Evolutionary conservation across 1,140 invertebrate species (phyloP), one percentile per base, ranked within the genome.

Genomic region (Radopholus similis): DNA sequence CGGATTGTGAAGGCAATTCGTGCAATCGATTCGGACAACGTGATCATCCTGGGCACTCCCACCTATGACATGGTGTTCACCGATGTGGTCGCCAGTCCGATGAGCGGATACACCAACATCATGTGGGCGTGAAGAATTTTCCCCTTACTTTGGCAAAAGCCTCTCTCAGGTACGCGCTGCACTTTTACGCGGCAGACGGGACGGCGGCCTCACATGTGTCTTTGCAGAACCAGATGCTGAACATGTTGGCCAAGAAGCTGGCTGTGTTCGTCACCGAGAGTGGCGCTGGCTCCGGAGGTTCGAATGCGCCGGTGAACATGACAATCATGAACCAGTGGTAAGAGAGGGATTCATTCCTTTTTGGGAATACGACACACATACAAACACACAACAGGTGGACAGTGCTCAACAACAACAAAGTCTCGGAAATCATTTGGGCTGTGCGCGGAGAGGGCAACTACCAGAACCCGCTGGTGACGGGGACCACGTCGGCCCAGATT

Each of bases 181-280:
- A 68, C 28, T 67, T 51, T 70, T 65, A 68, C 23, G 62, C 67
- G 42, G 67, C 54, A 30, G 38, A 42, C n/a, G 2, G 34, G 13
- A 35, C 58, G 32, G 38, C 44, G 60, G 56, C 21, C 30, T 32
- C 6, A 23, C 26, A 60, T 3, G 18, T 23, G 13, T 8, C 44
- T 28, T 21, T 40, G n/a, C 30, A 37, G 6, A 34, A 67, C 15
- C 23, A 9, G 26, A 13, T 51, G 2, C 23, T 53, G 40, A 64
- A 38, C 13, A 44, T 30, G 21, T 30, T 56, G 9, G 23, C 54
- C 11, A 28, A 35, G 23, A 23, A 23, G 4, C 26, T 69, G 23
- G n/a, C 65, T 37, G 18, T 69, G 38, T 69, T 69, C 13, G 67
- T 69, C 13, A 69, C 67, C 15, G 67, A 69, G 55, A 66, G 66